Evolutionary conservation across 92 coral and sea anemone genomes (phyloP).

Genomic region (Meandrina meandrites): DNA sequence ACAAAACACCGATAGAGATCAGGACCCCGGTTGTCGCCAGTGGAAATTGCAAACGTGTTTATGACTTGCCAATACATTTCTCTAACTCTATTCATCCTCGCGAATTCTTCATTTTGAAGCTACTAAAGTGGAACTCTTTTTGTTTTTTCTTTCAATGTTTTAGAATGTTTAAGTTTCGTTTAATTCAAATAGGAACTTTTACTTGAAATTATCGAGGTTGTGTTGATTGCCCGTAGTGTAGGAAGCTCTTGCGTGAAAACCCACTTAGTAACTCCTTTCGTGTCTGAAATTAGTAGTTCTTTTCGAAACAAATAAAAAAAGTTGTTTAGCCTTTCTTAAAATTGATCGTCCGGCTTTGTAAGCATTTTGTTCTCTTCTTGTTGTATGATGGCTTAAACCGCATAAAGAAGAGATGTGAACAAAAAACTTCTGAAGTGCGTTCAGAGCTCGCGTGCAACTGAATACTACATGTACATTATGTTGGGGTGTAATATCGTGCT

Average conservation of each 20-base stretch:
- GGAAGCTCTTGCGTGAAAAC: background rate
- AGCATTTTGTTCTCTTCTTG: background rate
- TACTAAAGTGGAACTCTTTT: background rate
- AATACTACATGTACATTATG: background rate
- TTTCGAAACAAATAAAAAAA: conserved; percentile 10
- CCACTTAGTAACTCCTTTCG: conserved; percentile 10
- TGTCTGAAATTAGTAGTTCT: background rate
- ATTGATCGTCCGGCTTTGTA: background rate
- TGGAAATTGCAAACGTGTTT: conserved; percentile 1
- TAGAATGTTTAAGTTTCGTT: background rate
- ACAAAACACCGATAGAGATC: background rate
- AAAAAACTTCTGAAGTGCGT: background rate
- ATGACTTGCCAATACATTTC: background rate
- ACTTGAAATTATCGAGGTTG: background rate
- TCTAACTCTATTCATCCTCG: background rate
- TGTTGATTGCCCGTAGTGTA: background rate
- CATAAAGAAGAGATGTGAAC: background rate
- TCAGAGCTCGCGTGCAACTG: background rate
- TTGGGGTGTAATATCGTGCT: background rate
- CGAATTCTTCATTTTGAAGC: conserved; percentile 3
- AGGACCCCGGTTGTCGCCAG: background rate
- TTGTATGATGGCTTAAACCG: background rate
- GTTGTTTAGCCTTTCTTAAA: background rate
- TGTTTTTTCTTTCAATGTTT: background rate
- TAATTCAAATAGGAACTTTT: background rate